Conservation (phyloP, 2,797 vertebrate species). For the Salarias fasciatus region DNA sequence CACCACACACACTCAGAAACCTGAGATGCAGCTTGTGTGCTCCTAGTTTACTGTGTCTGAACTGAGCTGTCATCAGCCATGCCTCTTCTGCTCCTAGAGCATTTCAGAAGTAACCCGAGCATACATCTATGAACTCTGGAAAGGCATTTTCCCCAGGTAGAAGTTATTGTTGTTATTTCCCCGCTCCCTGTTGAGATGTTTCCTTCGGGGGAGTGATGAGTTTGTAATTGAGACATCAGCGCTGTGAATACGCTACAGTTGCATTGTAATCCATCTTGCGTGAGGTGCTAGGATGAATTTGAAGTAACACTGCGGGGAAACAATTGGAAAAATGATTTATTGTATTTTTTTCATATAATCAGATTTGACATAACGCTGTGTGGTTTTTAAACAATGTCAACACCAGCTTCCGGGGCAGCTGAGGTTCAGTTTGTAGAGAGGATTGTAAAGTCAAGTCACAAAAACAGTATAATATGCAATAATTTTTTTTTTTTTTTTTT, state of each 20-base stretch:
- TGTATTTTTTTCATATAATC: too few relatives aligned
- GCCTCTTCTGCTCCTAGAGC: background rate
- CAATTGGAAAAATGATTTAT: background rate
- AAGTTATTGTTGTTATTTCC: conserved; percentile 15
- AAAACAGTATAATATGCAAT: too few relatives aligned
- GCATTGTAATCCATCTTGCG: conserved; percentile 1
- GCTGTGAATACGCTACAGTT: conserved; percentile 1
- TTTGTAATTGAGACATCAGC: background rate
- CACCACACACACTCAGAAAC: background rate
- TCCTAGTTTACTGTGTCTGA: background rate
- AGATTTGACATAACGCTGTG: too few relatives aligned
- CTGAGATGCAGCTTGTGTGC: too few relatives aligned
- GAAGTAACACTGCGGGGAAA: background rate
- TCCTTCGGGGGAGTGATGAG: conserved; percentile 9
- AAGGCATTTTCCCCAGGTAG: conserved; percentile 12
- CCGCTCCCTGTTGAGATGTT: conserved; percentile 15
- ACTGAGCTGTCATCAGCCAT: background rate
- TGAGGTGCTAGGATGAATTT: background rate
- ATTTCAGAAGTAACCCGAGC: conserved; percentile 3
- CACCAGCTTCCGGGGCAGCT: too few relatives aligned
- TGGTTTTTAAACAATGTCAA: too few relatives aligned
- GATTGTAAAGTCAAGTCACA: too few relatives aligned
- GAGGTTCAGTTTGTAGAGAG: too few relatives aligned
- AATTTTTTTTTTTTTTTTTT: too few relatives aligned
- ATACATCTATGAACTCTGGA: conserved; percentile 11